Base-by-base conservation (phyloP, 2,797 vertebrate genomes). In the Eleutherodactylus coqui region DNA sequence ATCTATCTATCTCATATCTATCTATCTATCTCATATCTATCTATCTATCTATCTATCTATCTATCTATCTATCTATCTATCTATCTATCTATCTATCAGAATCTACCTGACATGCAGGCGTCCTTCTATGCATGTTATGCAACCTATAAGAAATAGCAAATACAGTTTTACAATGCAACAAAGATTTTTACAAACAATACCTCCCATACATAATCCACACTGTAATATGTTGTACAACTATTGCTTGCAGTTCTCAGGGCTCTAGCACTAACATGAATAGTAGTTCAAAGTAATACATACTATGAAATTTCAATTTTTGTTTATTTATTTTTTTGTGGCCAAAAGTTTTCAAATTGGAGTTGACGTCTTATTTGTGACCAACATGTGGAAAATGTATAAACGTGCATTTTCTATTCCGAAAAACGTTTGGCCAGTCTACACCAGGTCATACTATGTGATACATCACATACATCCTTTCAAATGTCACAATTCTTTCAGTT, bases 61-160 rank as follows among this genome's bases (percentile, higher is more conserved):
- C 58, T 62, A 62, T 62, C 58, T 62, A 62, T 62, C 58, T 62
- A 14, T 62, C 58, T 29, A 62, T 62, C 58, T 62, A 14, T 62
- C 27, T 32, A 16, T 64, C 60, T 4, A 16, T 64, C 60, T 32
- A 17, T 69, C 32, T 4, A 34, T 34, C 27, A 32, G 27, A 3
- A 62, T 27, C 21, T 55, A 24, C 6, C 53, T 55, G n/a, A 27
- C 13, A 11, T 58, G 27, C n/a, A 58, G 11, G 8, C 24, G 7
- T 27, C 55, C 21, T 55, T 6, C 55, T 27, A 11, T 11, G n/a
- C 9, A 58, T 11, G 8, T 27, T 27, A 58, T 27, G 55, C 0
- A 10, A 58, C n/a, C n/a, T 3, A 58, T 58, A n/a, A n/a, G 21
- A 58, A 58, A n/a, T 58, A n/a, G 9, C 21, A 27, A 58, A 58